Evolutionary conservation across 1,140 invertebrate species (phyloP), one percentile per base, ranked within the genome.

Genomic region (Sminthurinus signatus): DNA sequence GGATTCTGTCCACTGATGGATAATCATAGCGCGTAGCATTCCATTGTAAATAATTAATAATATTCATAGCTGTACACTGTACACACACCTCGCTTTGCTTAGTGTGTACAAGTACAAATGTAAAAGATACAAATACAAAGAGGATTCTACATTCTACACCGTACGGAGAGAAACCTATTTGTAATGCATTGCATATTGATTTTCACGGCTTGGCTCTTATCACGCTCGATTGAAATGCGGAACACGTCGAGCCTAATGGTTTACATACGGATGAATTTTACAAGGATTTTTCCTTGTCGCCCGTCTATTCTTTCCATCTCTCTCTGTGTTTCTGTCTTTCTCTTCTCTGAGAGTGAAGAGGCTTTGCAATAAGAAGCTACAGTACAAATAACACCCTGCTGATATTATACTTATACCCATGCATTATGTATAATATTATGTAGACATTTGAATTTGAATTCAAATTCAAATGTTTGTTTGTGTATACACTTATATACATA

Each of bases 151-250:
- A n/a, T n/a, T n/a, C n/a, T n/a, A 54, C 23, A 5, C 27, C 19
- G 51, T 14, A 12, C 28, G n/a, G 21, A 23, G 14, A 39, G 10
- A 25, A 4, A 39, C 17, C 50, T 52, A 52, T 52, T 52, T 57
- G 62, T 63, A 50, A 48, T 60, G 57, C 48, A 65, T 59, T 60
- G 63, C 63, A 55, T 56, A 65, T 65, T 65, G 63, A 65, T 65
- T 65, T 64, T 55, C 58, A 60, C 56, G 63, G 58, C 36, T 64
- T 21, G 56, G 60, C 29, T 17, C 56, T 63, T 31, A 46, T 62
- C 60, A 52, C 29, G 39, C 39, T 57, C 28, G 27, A 60, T 65
- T 65, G 58, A 56, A 29, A 65, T 65, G 63, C 63, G 25, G 50
- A 60, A 65, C 63, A 65, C 63, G 63, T 65, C 39, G 50, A 46